phyloP scores from a whole-genome alignment of 2,888 invertebrate species.

The Bembecia ichneumoniformis region DNA sequence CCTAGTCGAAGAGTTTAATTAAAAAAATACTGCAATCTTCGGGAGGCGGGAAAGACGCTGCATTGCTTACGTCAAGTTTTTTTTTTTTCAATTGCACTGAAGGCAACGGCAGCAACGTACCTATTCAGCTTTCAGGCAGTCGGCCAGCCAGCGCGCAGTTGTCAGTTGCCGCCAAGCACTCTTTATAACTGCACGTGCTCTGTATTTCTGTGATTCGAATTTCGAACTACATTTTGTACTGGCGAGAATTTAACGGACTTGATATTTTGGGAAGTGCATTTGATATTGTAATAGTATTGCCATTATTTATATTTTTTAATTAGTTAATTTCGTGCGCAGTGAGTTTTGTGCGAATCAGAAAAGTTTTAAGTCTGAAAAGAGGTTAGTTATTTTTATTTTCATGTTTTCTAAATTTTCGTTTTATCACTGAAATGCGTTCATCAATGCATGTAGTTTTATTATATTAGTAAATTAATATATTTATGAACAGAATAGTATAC shows the following conservation, averaged over 20 bases:
- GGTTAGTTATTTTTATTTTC: not conserved
- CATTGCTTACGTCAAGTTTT: not conserved
- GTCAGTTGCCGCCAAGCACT: constrained; percentile 9
- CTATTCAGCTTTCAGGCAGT: not conserved
- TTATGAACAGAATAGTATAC: too few species aligned
- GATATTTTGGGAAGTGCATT: constrained; percentile 13
- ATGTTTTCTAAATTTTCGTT: not conserved
- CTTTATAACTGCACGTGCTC: constrained; percentile 3
- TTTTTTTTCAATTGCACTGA: not conserved
- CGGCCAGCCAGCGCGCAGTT: not conserved
- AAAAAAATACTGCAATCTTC: too few species aligned
- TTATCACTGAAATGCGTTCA: too few species aligned
- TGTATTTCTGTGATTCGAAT: not conserved
- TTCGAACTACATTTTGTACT: constrained; percentile 6
- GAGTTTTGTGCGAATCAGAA: constrained; percentile 5
- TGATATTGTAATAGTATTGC: constrained; percentile 17
- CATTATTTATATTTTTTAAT: constrained; percentile 20
- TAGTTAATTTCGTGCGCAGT: constrained; percentile 8
- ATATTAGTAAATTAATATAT: too few species aligned
- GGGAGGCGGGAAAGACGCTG: not conserved
- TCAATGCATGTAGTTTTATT: too few species aligned
- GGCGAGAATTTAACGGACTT: constrained; percentile 11
- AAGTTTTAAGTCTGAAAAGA: not conserved
- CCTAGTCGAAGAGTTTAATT: too few species aligned
- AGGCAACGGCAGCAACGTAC: not conserved